Conservation (phyloP, 1,140 invertebrate species). For the Idris sp. region DNA sequence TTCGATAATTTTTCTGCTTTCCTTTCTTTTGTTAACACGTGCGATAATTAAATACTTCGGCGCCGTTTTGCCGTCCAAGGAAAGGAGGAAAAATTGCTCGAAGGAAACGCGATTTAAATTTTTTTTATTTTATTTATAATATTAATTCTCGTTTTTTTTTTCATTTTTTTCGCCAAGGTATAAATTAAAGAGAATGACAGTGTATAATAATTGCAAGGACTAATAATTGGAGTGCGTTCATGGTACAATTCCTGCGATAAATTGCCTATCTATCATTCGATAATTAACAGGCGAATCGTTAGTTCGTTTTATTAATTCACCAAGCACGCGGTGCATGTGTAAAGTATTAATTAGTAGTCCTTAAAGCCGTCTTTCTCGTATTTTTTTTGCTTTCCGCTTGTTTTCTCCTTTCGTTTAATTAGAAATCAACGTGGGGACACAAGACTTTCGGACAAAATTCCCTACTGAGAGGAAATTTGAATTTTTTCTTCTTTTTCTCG, state of each 20-base stretch:
- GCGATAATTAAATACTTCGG: slow-evolving; percentile 24
- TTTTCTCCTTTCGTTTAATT: slow-evolving; percentile 18
- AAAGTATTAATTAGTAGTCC: slow-evolving; percentile 51
- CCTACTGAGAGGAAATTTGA: too few species aligned
- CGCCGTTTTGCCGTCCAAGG: slow-evolving; percentile 1
- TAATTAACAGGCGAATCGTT: slow-evolving; percentile 60
- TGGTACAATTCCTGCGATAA: slow-evolving; percentile 54
- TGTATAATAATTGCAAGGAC: slow-evolving; percentile 39
- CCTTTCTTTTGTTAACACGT: slow-evolving; percentile 10
- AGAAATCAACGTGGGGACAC: slow-evolving; percentile 18
- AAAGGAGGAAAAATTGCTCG: slow-evolving; percentile 1
- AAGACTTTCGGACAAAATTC: too few species aligned
- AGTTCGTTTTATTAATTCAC: slow-evolving; percentile 53
- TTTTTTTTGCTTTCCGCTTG: background rate
- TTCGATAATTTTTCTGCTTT: slow-evolving; percentile 21
- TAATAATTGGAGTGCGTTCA: slow-evolving; percentile 55
- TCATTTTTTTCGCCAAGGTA: background rate
- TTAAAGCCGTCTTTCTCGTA: too few species aligned
- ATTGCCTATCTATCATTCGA: slow-evolving; percentile 58
- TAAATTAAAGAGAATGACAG: slow-evolving; percentile 45
- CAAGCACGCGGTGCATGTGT: slow-evolving; percentile 26
- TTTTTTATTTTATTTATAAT: slow-evolving; percentile 25
- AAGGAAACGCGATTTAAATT: background rate
- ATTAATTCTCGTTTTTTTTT: slow-evolving; percentile 7
- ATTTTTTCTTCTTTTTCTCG: too few species aligned